phyloP scores from a whole-genome alignment of 1,140 invertebrate genomes.

The Charaxes varanes region DNA sequence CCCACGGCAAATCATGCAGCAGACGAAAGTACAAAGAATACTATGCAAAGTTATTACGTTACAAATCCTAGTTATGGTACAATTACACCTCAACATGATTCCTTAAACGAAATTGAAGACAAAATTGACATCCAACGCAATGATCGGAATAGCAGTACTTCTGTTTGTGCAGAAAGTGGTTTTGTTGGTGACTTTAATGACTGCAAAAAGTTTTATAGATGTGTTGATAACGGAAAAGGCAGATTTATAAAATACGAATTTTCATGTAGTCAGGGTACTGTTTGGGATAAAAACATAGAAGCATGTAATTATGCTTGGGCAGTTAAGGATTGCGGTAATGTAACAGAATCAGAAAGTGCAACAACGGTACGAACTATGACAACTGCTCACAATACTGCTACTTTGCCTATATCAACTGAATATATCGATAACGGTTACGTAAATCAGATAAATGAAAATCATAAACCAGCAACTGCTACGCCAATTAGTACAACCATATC shows the following conservation, averaged over 20 bases:
- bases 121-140: constrained; percentile 1
- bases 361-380: constrained; percentile 1
- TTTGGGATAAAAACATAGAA: constrained; percentile 76
- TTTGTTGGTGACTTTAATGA: constrained; percentile 76
- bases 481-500: constrained; percentile 17
- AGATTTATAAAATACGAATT: constrained; percentile 78
- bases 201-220: constrained; percentile 82
- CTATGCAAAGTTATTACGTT: too few relatives aligned
- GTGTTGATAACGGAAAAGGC: constrained; percentile 76
- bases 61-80: too few relatives aligned
- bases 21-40: too few relatives aligned
- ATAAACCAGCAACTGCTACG: constrained; percentile 6
- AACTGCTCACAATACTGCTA: constrained; percentile 14
- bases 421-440: constrained; percentile 18
- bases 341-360: constrained; percentile 9
- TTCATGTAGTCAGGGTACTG: constrained; percentile 79
- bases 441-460: constrained; percentile 13
- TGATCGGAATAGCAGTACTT: not conserved
- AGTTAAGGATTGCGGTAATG: constrained; percentile 57
- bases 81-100: not conserved
- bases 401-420: constrained; percentile 9
- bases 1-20: too few relatives aligned
- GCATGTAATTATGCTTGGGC: constrained; percentile 78
- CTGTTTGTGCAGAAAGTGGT: constrained; percentile 64
- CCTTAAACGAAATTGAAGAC: not conserved